These are phyloP conservation scores for Triplophysa yarkandensis DNA, from an alignment of 2,797 vertebrate genomes.

Conservation along the genomic window DNA sequence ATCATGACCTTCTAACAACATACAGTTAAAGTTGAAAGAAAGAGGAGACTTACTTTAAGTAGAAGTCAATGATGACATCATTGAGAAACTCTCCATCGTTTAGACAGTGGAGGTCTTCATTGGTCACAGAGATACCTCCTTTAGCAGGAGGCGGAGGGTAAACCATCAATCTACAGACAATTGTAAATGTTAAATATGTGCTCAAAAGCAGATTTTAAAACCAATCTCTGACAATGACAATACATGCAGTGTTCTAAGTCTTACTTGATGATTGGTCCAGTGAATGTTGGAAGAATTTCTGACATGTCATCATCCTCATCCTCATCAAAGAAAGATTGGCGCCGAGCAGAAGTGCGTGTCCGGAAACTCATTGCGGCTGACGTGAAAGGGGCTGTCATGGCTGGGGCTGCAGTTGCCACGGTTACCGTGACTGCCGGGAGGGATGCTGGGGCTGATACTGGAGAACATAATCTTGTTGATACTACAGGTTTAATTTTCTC, in stretches of 20 bases:
- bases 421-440: constrained; percentile 22
- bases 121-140: constrained; percentile 95
- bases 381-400: neutral
- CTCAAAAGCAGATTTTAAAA: neutral
- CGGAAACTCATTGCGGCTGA: constrained; percentile 65
- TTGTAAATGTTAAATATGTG: neutral
- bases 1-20: neutral
- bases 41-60: constrained; percentile 90
- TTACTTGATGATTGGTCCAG: constrained; percentile 93
- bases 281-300: constrained; percentile 90
- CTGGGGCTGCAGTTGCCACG: constrained; percentile 7
- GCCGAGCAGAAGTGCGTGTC: constrained; percentile 75
- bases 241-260: too few relatives aligned
- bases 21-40: neutral
- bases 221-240: too few relatives aligned
- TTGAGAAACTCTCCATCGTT: constrained; percentile 97
- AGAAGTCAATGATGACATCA: constrained; percentile 99
- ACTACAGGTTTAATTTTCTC: constrained; percentile 34
- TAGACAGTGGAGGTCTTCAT: constrained; percentile 97
- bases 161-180: constrained; percentile 85
- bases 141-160: constrained; percentile 96
- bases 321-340: constrained; percentile 75
- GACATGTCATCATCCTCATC: constrained; percentile 87
- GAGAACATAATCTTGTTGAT: constrained; percentile 7
- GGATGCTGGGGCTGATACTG: constrained; percentile 13